Evolutionary conservation across 2,113 vertebrate species (phyloP).

Genomic region (Scortum barcoo): DNA sequence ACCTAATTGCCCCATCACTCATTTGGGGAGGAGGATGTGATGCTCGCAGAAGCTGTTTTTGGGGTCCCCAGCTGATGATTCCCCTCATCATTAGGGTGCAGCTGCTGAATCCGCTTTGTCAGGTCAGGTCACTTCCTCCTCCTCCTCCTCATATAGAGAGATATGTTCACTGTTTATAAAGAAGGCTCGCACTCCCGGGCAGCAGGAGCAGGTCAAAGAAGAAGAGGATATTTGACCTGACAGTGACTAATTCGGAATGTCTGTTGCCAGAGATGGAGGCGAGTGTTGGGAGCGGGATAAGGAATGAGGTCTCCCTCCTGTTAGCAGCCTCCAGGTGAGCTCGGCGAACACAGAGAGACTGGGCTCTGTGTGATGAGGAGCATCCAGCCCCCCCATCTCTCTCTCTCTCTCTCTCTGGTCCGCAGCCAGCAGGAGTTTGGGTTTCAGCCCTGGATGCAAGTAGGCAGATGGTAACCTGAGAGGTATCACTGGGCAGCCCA

Average conservation of each 20-base stretch:
- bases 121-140: conserved; percentile 10
- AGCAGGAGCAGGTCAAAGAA: not conserved
- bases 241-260: conserved; percentile 69
- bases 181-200: not conserved
- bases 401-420: conserved; percentile 57
- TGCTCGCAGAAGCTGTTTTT: conserved; percentile 19
- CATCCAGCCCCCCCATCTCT: no score
- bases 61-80: not conserved
- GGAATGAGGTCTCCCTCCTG: conserved; percentile 38
- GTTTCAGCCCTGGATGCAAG: conserved; percentile 51
- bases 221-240: conserved; percentile 64
- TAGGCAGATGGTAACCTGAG: conserved; percentile 76
- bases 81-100: not conserved
- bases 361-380: conserved; percentile 46
- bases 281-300: conserved; percentile 25
- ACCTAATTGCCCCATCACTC: conserved; percentile 50
- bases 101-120: not conserved
- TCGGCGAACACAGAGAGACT: conserved; percentile 35
- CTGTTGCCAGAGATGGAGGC: conserved; percentile 40
- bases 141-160: not conserved
- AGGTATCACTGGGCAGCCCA: conserved; percentile 31
- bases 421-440: conserved; percentile 57
- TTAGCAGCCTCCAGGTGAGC: conserved; percentile 59
- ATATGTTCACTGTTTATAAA: conserved; percentile 8
- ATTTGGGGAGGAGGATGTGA: conserved; percentile 41